Percentiles rank a stretch among this genome's conserved stretches.
Conservation (phyloP, 2,888 invertebrate species). For the Spilarctia lutea region DNA sequence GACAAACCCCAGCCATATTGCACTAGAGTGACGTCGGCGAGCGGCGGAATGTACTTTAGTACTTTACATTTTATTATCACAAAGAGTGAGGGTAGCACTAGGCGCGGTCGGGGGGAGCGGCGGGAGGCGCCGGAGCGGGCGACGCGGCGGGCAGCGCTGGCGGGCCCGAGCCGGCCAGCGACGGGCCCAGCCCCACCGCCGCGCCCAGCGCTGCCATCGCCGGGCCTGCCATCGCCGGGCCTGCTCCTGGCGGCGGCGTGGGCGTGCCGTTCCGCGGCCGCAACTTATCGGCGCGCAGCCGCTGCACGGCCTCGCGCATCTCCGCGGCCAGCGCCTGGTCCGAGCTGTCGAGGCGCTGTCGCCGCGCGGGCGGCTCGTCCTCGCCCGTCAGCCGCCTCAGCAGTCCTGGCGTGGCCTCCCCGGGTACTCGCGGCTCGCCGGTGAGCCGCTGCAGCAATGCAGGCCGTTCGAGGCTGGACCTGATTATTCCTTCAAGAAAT, state of each 20-base stretch:
- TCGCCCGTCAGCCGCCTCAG: slow-evolving; percentile 91
- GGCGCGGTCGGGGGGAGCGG: slow-evolving; percentile 52
- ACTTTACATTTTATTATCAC: slow-evolving; percentile 83
- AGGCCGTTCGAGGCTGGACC: slow-evolving; percentile 91
- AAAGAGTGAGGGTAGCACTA: slow-evolving; percentile 69
- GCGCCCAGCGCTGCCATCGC: slow-evolving; percentile 50
- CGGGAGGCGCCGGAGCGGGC: slow-evolving; percentile 56
- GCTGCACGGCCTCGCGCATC: slow-evolving; percentile 83
- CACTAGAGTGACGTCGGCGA: slow-evolving; percentile 48
- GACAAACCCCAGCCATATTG: slow-evolving; percentile 47
- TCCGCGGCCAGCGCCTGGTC: slow-evolving; percentile 80
- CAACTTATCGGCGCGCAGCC: slow-evolving; percentile 81
- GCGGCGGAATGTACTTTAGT: slow-evolving; percentile 82
- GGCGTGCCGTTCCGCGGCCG: slow-evolving; percentile 77
- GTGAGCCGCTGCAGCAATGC: slow-evolving; percentile 74
- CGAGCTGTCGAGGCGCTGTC: slow-evolving; percentile 85
- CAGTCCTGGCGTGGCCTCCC: slow-evolving; percentile 86
- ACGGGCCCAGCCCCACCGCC: slow-evolving; percentile 53
- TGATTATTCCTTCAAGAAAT: slow-evolving; percentile 94
- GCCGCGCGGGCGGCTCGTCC: slow-evolving; percentile 84
- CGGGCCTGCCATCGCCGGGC: slow-evolving; percentile 55
- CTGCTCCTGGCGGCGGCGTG: slow-evolving; percentile 70
- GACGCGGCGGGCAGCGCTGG: slow-evolving; percentile 53
- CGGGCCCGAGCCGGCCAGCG: slow-evolving; percentile 50
- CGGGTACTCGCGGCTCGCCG: slow-evolving; percentile 60